Base-by-base conservation (phyloP, 2,113 vertebrate species). In the Hiodon alosoides region DNA sequence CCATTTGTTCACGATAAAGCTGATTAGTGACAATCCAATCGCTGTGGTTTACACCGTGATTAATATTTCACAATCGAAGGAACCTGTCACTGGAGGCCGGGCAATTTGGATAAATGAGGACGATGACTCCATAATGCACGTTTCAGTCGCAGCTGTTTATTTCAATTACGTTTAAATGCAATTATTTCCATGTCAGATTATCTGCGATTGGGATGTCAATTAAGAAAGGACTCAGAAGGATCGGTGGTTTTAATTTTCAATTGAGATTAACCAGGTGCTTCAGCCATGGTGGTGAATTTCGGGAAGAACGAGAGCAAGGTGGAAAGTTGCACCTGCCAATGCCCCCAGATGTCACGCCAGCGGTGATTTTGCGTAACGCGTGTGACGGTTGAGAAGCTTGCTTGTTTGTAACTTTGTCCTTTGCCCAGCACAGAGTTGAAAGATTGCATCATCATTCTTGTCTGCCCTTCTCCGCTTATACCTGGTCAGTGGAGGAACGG, bases 31-130 rank as follows among this genome's bases (percentile, higher is more conserved):
- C 64, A 78, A 76, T 71, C 61, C 70, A 81, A 57, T 73, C 72
- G 72, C 51, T 57, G 64, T 7, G 55, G 74, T 77, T 74, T 76
- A 64, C 57, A 72, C 47, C 74, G 70, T 76, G 77, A 69, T 61
- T 80, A 79, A 82, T 79, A 69, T 52, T 79, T 80, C 75, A 71
- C 62, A 67, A 73, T 79, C 79, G 77, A 59, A 3, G 62, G 31
- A 48, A 72, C 69, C 46, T 72, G 64, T 66, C 54, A 8, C 14
- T 5, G 50, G 68, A 72, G 60, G 55, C 54, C 60, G 70, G 67
- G 72, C 16, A 16, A 13, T 71, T 57, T 57, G 53, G 72, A 76
- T 67, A 78, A 73, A 75, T 67, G 58, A 58, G 70, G 61, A 73
- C 74, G 70, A 47, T 54, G 69, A 54, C 67, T 46, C 13, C 51